phyloP scores from a whole-genome alignment of 2,113 vertebrate species.

The Setophaga coronata region DNA sequence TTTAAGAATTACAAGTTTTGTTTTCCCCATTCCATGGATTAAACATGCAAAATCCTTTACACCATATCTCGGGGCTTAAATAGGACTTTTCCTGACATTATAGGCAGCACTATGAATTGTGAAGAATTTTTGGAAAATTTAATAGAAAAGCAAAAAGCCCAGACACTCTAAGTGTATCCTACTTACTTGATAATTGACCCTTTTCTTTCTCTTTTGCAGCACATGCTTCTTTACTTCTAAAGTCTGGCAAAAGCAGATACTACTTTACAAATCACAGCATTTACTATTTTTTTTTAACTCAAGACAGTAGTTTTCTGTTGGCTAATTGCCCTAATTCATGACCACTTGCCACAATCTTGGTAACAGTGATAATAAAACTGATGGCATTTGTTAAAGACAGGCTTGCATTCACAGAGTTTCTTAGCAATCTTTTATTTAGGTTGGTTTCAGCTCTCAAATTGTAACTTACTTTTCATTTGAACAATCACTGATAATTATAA shows the following conservation, averaged over 20 bases:
- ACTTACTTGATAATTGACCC: background rate
- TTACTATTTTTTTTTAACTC: conserved; percentile 27
- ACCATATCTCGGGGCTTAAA: background rate
- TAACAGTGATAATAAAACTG: background rate
- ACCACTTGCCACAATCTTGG: background rate
- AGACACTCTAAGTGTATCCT: background rate
- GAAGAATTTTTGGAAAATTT: background rate
- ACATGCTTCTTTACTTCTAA: background rate
- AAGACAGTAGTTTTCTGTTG: conserved; percentile 39
- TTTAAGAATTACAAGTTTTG: background rate
- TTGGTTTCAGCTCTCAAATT: background rate
- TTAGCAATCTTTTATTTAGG: background rate
- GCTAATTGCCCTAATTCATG: background rate
- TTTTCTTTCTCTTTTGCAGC: background rate
- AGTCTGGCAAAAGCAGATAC: conserved; percentile 32
- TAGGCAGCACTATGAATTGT: background rate
- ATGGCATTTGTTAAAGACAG: background rate
- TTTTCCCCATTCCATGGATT: background rate
- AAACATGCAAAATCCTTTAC: background rate
- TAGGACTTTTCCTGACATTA: background rate
- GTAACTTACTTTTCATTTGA: background rate
- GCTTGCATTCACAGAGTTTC: background rate
- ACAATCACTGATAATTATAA: background rate
- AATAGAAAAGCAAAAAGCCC: background rate
- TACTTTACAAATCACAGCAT: conserved; percentile 34